Percentiles rank a stretch among this genome's conserved stretches.
These are phyloP conservation scores for Mycteria americana DNA, from an alignment of 2,797 vertebrate genomes.

Conservation along the genomic window DNA sequence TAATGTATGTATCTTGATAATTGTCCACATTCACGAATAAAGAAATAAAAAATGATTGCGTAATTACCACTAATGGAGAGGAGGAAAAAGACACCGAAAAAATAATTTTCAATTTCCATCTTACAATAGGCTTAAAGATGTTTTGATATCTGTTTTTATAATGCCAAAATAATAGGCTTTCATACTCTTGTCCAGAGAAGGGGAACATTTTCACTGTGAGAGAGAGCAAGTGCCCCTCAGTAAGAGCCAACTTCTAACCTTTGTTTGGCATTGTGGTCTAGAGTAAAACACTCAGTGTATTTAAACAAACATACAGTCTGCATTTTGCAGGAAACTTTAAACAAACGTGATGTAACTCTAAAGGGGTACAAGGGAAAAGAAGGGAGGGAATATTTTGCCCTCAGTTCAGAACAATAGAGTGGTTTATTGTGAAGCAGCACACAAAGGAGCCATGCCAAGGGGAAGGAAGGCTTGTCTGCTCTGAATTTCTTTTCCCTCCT, in stretches of 20 bases:
- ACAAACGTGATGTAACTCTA: not conserved
- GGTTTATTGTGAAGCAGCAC: not conserved
- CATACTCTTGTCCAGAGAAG: not conserved
- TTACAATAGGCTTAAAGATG: not conserved
- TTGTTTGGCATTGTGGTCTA: not conserved
- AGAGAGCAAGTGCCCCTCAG: not conserved
- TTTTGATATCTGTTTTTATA: not conserved
- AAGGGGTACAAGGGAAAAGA: not conserved
- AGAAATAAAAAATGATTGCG: not conserved
- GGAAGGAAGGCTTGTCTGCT: not conserved
- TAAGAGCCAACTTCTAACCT: not conserved
- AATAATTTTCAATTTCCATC: not conserved
- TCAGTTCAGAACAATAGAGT: not conserved
- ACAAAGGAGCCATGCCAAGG: not conserved
- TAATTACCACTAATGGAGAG: not conserved
- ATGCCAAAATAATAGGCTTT: not conserved
- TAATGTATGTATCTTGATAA: not conserved
- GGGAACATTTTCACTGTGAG: not conserved
- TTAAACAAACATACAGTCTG: not conserved
- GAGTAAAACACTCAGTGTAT: not conserved
- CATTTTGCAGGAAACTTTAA: not conserved
- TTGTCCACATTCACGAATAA: not conserved
- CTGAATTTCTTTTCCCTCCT: not conserved
- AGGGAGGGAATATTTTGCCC: not conserved
- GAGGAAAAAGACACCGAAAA: not conserved